Base-by-base conservation (phyloP, 2,888 invertebrate genomes). In the Cosmopolites sordidus region DNA sequence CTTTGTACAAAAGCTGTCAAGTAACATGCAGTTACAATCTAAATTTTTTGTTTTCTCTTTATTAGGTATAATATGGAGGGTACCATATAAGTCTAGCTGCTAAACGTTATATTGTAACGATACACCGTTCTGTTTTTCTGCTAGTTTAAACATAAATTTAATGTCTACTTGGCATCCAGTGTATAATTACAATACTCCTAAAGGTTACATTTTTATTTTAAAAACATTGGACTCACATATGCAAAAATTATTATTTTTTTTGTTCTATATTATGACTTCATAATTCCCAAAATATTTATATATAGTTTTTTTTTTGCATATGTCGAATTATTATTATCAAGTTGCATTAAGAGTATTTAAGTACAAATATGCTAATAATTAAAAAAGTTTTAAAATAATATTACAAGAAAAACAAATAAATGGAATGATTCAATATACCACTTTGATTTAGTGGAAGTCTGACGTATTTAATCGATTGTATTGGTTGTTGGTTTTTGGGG, bases 1-100 rank as follows among this genome's bases (percentile, higher is more conserved):
- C 71, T 73, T 72, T 73, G 73, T 73, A 74, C 73, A 74, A 73
- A 73, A 73, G 73, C 73, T 72, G 69, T 69, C 67, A 65, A 70
- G 68, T 68, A 71, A 73, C 73, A 74, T 73, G 73, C 73, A 73
- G 62, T 69, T 65, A 66, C 71, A 68, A 68, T 69, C 71, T 73
- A 72, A 69, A 65, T 67, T 63, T 65, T 68, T 63, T 67, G 68
- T 68, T 62, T n/a, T n/a, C n/a, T n/a, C 62, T 64, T 62, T 63
- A 66, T 68, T 54, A 53, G 40, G 42, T 54, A 54, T 54, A 46
- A 56, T 70, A 71, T 73, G 74, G 74, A 74, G 74, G 74, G 73
- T 73, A 73, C 72, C 72, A 69, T 74, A 69, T 72, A 73, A 71
- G 72, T 71, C 72, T 73, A 74, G 69, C 72, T 71, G 72, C 66